Evolutionary conservation across 35 echinoderm and acorn worm species (phyloP).

Genomic region (Chiridota heheva): DNA sequence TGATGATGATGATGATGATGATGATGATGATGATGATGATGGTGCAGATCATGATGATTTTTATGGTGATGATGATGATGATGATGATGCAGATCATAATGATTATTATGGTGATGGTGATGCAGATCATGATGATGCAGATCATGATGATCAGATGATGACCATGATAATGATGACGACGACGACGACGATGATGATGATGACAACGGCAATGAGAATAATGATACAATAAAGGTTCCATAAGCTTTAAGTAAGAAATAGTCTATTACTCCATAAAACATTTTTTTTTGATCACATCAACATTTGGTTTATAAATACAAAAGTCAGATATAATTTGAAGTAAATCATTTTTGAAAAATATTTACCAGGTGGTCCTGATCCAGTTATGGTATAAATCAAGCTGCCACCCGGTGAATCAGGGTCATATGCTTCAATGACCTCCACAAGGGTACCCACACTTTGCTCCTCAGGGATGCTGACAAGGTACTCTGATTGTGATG

Average conservation of each 20-base stretch:
- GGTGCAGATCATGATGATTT: neutral
- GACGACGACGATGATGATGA: too few species aligned
- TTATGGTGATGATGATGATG: too few species aligned
- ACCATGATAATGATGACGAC: too few species aligned
- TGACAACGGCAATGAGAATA: too few species aligned
- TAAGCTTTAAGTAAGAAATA: too few species aligned
- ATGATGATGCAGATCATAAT: neutral
- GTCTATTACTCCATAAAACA: too few species aligned
- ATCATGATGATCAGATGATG: too few species aligned
- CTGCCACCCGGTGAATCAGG: slow-evolving; percentile 57
- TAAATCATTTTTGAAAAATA: slow-evolving; percentile 19
- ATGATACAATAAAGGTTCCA: too few species aligned
- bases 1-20: slow-evolving; percentile 6
- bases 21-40: slow-evolving; percentile 6
- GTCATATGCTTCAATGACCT: slow-evolving; percentile 65
- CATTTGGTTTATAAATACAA: too few species aligned
- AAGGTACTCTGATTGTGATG: slow-evolving; percentile 6
- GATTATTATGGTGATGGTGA: neutral
- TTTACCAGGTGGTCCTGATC: slow-evolving; percentile 50
- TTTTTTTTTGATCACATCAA: too few species aligned
- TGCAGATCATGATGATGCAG: neutral
- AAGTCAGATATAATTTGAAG: too few species aligned
- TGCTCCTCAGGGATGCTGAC: slow-evolving; percentile 61
- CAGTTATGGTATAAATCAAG: slow-evolving; percentile 52
- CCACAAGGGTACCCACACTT: slow-evolving; percentile 42